These are phyloP conservation scores for Siderastrea radians DNA, from an alignment of 92 coral and sea anemone genomes.

Conservation along the genomic window DNA sequence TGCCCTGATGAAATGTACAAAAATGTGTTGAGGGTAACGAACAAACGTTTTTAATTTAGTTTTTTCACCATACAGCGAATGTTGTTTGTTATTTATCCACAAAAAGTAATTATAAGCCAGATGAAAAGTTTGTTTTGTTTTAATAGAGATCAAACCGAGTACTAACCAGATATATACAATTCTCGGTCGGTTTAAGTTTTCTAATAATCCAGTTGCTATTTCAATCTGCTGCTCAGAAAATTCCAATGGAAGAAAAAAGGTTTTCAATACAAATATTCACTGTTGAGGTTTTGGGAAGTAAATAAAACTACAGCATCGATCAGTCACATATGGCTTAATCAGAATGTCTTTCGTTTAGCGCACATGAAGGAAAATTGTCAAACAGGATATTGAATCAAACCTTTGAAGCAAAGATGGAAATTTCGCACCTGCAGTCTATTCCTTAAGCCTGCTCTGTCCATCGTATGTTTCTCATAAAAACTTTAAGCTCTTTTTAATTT, in stretches of 20 bases:
- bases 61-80: background rate
- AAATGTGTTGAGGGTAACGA: background rate
- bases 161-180: background rate
- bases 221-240: too few species aligned
- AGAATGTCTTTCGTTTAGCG: background rate
- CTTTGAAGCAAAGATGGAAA: background rate
- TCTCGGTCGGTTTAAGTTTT: background rate
- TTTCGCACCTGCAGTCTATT: background rate
- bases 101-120: background rate
- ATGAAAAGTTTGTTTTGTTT: background rate
- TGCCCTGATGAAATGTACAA: too few species aligned
- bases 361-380: background rate
- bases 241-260: too few species aligned
- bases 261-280: too few species aligned
- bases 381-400: background rate
- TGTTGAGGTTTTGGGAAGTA: too few species aligned
- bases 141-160: background rate
- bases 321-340: too few species aligned
- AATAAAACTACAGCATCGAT: too few species aligned
- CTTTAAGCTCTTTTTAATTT: too few species aligned
- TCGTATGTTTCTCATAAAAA: background rate
- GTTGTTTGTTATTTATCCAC: slow-evolving; percentile 10
- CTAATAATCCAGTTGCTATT: too few species aligned
- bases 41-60: background rate
- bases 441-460: background rate